Evolutionary conservation across 2,888 invertebrate genomes (phyloP).

Genomic region (Drosophila rubida): DNA sequence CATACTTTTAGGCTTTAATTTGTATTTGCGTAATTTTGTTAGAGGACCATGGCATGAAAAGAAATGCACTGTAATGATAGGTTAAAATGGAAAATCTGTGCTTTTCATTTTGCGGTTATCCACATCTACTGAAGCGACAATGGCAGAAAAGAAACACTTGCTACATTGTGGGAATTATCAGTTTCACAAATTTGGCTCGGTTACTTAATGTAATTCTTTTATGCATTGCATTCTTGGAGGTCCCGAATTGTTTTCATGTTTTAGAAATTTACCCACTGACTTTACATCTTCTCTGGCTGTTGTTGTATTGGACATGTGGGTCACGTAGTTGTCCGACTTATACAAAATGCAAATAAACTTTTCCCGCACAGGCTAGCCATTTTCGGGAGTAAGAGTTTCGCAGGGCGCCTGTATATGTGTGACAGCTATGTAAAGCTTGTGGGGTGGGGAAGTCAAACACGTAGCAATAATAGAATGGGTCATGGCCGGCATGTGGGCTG

Average conservation of each 20-base stretch:
- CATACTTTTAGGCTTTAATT: too few species aligned
- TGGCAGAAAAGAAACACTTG: neutral
- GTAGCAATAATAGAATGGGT: conserved; percentile 34
- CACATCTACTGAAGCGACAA: too few species aligned
- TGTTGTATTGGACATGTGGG: conserved; percentile 51
- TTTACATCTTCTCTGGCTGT: neutral
- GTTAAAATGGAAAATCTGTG: too few species aligned
- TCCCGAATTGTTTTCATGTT: conserved; percentile 49
- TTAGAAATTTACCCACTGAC: conserved; percentile 40
- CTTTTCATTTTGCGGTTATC: too few species aligned
- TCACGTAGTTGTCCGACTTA: conserved; percentile 68
- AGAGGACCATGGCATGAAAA: too few species aligned
- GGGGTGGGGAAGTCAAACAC: conserved; percentile 20
- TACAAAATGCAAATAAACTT: conserved; percentile 71
- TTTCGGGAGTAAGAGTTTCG: conserved; percentile 17
- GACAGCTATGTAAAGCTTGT: conserved; percentile 13
- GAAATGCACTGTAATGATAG: too few species aligned
- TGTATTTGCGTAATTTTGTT: too few species aligned
- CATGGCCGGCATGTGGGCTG: conserved; percentile 9
- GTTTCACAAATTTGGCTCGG: neutral
- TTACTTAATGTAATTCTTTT: neutral
- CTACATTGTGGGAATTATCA: neutral
- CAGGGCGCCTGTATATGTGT: conserved; percentile 33
- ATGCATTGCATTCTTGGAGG: neutral
- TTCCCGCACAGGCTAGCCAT: conserved; percentile 16